Evolutionary conservation across 2,888 invertebrate species (phyloP).

Genomic region (Acholoe squamosa): DNA sequence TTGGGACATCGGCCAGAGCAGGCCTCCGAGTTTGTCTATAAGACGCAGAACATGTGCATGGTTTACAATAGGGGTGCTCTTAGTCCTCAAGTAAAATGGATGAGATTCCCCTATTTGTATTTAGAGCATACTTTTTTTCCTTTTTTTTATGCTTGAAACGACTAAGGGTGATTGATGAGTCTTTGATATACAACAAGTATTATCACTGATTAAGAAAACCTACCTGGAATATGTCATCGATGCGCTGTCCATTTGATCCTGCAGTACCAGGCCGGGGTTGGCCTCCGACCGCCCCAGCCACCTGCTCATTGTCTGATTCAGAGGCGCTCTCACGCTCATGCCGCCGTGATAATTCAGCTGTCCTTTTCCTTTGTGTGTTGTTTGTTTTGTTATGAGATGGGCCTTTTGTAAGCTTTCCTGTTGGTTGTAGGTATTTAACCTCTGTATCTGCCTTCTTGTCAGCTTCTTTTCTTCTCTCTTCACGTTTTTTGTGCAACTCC

Average conservation of each 20-base stretch:
- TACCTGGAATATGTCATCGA: slow-evolving; percentile 66
- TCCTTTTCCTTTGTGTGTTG: slow-evolving; percentile 70
- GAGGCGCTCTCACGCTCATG: neutral
- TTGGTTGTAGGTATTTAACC: slow-evolving; percentile 77
- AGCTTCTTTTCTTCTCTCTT: slow-evolving; percentile 77
- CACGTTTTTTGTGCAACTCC: slow-evolving; percentile 81
- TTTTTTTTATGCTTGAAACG: too few relatives aligned
- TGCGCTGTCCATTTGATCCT: neutral
- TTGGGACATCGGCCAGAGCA: too few relatives aligned
- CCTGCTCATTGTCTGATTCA: slow-evolving; percentile 49
- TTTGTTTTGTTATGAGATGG: slow-evolving; percentile 66
- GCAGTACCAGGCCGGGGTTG: slow-evolving; percentile 20
- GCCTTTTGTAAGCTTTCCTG: slow-evolving; percentile 77
- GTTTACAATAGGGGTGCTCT: too few relatives aligned
- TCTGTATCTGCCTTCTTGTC: slow-evolving; percentile 80
- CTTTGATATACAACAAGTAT: too few relatives aligned
- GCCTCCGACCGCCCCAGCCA: neutral
- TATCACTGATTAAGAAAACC: neutral
- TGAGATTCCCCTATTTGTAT: too few relatives aligned
- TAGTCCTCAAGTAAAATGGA: too few relatives aligned
- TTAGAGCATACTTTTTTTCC: too few relatives aligned
- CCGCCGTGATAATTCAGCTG: slow-evolving; percentile 2
- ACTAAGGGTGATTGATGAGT: too few relatives aligned
- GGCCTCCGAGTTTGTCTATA: too few relatives aligned
- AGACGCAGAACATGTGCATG: too few relatives aligned